Conservation (phyloP, 2,888 invertebrate genomes). For the Drosophila limbata region DNA sequence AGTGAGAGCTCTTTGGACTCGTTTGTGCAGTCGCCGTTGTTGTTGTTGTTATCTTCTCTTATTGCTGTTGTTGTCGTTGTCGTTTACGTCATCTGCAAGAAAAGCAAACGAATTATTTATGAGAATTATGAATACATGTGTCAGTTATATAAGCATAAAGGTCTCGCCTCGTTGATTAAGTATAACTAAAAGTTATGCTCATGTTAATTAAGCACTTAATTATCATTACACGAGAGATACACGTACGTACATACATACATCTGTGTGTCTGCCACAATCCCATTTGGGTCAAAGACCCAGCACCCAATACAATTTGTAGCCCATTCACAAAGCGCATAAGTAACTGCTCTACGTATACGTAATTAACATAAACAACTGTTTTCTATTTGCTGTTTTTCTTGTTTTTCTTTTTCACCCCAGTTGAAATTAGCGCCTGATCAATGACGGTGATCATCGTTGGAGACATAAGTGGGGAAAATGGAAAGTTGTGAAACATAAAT, state of each 20-base stretch:
- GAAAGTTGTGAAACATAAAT: slow-evolving; percentile 55
- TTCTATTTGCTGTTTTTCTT: slow-evolving; percentile 25
- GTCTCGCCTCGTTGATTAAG: slow-evolving; percentile 56
- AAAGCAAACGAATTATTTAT: slow-evolving; percentile 41
- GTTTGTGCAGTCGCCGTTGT: slow-evolving; percentile 24
- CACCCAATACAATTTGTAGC: slow-evolving; percentile 49
- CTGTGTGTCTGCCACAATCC: slow-evolving; percentile 13
- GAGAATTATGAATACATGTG: slow-evolving; percentile 49
- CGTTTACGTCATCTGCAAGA: slow-evolving; percentile 73
- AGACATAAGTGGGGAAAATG: slow-evolving; percentile 50
- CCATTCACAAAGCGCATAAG: slow-evolving; percentile 41
- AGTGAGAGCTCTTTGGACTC: slow-evolving; percentile 42
- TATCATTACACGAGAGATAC: slow-evolving; percentile 40
- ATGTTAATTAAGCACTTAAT: slow-evolving; percentile 66
- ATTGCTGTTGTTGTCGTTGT: slow-evolving; percentile 30
- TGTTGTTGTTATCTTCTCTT: slow-evolving; percentile 17
- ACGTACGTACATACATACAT: not conserved
- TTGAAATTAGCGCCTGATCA: slow-evolving; percentile 69
- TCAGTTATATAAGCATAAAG: slow-evolving; percentile 32
- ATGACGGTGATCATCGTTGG: slow-evolving; percentile 38
- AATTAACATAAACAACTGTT: slow-evolving; percentile 75
- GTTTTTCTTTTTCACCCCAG: slow-evolving; percentile 25
- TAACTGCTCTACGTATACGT: slow-evolving; percentile 38
- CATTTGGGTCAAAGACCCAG: slow-evolving; percentile 63
- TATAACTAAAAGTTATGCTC: slow-evolving; percentile 45